Base-by-base conservation (phyloP, 2,888 invertebrate genomes). In the Lamproptera curius region DNA sequence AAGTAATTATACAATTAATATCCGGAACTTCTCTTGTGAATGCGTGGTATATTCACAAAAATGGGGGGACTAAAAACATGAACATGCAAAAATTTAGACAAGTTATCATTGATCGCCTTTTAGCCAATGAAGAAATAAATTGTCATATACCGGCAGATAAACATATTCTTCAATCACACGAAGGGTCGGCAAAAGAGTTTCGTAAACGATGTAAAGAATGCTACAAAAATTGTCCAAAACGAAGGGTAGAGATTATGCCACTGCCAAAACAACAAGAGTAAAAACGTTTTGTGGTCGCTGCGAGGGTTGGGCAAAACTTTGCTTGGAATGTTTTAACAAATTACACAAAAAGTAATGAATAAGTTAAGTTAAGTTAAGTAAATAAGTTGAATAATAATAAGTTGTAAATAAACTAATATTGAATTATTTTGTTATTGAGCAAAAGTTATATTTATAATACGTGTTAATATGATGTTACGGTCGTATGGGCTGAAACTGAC, bases 401-500 rank as follows among this genome's bases (percentile, higher is more conserved):
- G n/a, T n/a, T n/a, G n/a, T n/a, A n/a, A n/a, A n/a, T n/a, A n/a
- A n/a, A n/a, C n/a, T n/a, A n/a, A n/a, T n/a, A n/a, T n/a, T n/a
- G n/a, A n/a, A n/a, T n/a, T n/a, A n/a, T n/a, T n/a, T n/a, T n/a
- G n/a, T n/a, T n/a, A n/a, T n/a, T n/a, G n/a, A n/a, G n/a, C n/a
- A n/a, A n/a, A n/a, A n/a, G n/a, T n/a, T n/a, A n/a, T n/a, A n/a
- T n/a, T n/a, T n/a, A n/a, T n/a, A n/a, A n/a, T n/a, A n/a, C n/a
- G n/a, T n/a, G n/a, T n/a, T n/a, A n/a, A n/a, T n/a, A 43, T 28
- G 3, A 44, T 16, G 10, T 40, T 23, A 35, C 40, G 5, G n/a
- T 49, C 40, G 10, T 20, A n/a, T 13, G 14, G 35, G 17, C 31
- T 36, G 3, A 49, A 10, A 40, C 44, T 43, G 1, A 49, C 40